These are phyloP conservation scores for Trichopoda pennipes DNA, from an alignment of 2,888 invertebrate species.

Conservation along the genomic window DNA sequence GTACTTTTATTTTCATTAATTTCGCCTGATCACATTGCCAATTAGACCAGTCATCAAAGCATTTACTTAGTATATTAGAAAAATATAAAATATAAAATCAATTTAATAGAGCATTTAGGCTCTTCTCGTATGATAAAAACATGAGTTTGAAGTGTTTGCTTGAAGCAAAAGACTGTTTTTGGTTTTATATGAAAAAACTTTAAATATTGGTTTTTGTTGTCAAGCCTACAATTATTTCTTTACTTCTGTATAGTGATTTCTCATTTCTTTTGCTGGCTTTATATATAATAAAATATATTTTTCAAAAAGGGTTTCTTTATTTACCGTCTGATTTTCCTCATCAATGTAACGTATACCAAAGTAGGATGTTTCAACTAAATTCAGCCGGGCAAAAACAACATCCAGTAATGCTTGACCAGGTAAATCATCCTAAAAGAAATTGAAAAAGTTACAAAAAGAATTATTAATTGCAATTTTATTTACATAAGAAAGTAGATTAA, in stretches of 20 bases:
- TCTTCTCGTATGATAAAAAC: neutral
- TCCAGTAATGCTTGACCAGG: conserved; percentile 94
- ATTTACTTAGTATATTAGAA: conserved; percentile 19
- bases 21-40: conserved; percentile 56
- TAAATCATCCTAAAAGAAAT: conserved; percentile 90
- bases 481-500: neutral
- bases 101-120: neutral
- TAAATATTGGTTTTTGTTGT: too few relatives aligned
- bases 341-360: conserved; percentile 97
- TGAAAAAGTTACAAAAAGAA: conserved; percentile 32
- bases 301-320: conserved; percentile 73
- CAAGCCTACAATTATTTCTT: too few relatives aligned
- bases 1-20: conserved; percentile 54
- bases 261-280: neutral
- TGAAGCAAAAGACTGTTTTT: neutral
- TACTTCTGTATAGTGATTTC: too few relatives aligned
- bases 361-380: conserved; percentile 96
- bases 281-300: conserved; percentile 4
- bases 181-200: too few relatives aligned
- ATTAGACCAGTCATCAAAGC: conserved; percentile 43
- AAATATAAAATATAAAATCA: conserved; percentile 7
- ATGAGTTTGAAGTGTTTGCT: neutral
- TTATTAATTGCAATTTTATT: neutral
- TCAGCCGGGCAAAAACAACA: conserved; percentile 94
- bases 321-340: conserved; percentile 95